Evolutionary conservation across 1,140 invertebrate species (phyloP).

Genomic region (Neotoxoptera formosana): DNA sequence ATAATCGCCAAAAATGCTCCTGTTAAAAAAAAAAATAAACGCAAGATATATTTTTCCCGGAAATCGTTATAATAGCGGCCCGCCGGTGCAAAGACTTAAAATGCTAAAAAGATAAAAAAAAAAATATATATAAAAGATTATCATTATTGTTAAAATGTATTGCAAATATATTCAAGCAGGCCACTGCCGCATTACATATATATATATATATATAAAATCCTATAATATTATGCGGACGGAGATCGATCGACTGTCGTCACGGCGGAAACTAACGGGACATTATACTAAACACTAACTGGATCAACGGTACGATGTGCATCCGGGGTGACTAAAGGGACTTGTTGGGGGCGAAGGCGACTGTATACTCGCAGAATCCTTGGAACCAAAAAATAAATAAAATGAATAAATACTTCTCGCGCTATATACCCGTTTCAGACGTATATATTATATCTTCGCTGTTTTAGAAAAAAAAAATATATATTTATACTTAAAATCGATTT

Average conservation of each 20-base stretch:
- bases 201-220: neutral
- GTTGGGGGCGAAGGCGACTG: neutral
- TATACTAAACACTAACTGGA: constrained; percentile 16
- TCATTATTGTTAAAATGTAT: neutral
- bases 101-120: neutral
- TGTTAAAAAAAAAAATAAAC: neutral
- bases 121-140: neutral
- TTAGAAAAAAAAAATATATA: neutral
- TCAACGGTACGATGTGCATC: neutral
- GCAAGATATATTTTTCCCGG: neutral
- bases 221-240: neutral
- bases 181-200: neutral
- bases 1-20: neutral
- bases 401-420: neutral
- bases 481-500: neutral
- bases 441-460: neutral
- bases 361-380: neutral
- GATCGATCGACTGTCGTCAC: neutral
- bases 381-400: constrained; percentile 10
- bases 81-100: neutral
- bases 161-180: constrained; percentile 1
- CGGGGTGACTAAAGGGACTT: neutral
- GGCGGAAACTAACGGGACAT: neutral
- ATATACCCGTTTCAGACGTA: neutral
- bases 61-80: neutral